Conservation (phyloP, 2,797 vertebrate species). For the Ibycter americanus region DNA sequence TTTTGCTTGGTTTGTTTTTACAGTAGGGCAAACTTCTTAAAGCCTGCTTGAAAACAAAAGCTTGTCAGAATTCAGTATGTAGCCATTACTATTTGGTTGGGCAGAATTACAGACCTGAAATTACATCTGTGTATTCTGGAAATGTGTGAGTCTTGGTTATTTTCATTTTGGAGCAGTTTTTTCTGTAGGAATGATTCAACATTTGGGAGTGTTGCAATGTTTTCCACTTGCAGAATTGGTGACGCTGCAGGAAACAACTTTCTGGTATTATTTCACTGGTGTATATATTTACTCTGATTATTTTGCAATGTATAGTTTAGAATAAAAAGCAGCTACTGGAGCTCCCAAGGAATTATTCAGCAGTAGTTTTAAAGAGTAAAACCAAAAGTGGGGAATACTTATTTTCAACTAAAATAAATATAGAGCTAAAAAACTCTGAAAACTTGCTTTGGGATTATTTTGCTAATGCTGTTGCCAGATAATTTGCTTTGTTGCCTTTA, state of each 20-base stretch:
- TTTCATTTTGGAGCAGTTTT: background rate
- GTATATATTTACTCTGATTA: background rate
- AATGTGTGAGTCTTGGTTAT: background rate
- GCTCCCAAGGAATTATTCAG: background rate
- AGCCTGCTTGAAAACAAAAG: background rate
- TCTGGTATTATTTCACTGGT: background rate
- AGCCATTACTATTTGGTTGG: background rate
- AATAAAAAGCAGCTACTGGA: background rate
- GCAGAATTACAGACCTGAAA: background rate
- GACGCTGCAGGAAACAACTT: background rate
- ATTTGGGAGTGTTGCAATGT: background rate
- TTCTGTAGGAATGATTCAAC: background rate
- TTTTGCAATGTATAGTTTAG: background rate
- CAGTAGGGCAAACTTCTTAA: background rate
- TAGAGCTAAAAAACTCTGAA: background rate
- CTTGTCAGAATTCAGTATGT: background rate
- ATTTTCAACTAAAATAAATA: background rate
- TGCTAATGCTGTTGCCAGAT: background rate
- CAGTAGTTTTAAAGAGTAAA: background rate
- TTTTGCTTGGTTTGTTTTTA: background rate
- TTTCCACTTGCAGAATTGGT: constrained; percentile 11
- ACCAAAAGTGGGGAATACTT: background rate
- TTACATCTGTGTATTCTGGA: background rate
- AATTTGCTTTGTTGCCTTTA: background rate
- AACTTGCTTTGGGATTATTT: background rate